phyloP scores from a whole-genome alignment of 2,888 invertebrate genomes.

The Salpingus planirostris region DNA sequence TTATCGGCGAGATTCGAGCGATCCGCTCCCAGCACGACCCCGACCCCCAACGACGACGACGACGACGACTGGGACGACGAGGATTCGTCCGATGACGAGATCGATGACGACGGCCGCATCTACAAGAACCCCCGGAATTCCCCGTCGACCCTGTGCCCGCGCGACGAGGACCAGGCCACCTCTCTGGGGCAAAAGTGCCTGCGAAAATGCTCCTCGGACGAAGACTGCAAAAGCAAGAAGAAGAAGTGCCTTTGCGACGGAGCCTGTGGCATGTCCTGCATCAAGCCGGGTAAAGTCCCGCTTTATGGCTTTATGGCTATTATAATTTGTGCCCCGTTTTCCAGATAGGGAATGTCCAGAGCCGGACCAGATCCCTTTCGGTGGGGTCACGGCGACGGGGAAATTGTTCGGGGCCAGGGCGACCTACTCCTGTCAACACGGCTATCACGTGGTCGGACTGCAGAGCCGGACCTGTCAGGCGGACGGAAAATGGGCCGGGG shows the following conservation, averaged over 20 bases:
- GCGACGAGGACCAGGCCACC: slow-evolving; percentile 79
- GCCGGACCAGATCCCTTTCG: slow-evolving; percentile 65
- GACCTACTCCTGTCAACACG: slow-evolving; percentile 78
- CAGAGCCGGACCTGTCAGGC: slow-evolving; percentile 84
- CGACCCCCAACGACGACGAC: slow-evolving; percentile 49
- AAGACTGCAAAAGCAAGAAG: slow-evolving; percentile 93
- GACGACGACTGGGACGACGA: slow-evolving; percentile 40
- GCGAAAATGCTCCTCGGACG: slow-evolving; percentile 86
- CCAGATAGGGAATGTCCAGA: slow-evolving; percentile 83
- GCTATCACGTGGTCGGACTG: slow-evolving; percentile 80
- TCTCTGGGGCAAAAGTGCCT: slow-evolving; percentile 76
- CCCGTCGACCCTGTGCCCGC: slow-evolving; percentile 74
- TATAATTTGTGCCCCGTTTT: too few species aligned
- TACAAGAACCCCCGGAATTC: slow-evolving; percentile 86
- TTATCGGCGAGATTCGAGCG: slow-evolving; percentile 8
- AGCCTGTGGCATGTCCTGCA: slow-evolving; percentile 93
- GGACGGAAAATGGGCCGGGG: slow-evolving; percentile 84
- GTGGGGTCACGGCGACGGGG: slow-evolving; percentile 67
- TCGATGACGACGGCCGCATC: slow-evolving; percentile 70
- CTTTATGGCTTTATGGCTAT: background rate
- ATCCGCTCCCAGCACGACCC: slow-evolving; percentile 34
- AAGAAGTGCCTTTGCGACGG: slow-evolving; percentile 97
- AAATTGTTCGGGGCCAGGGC: slow-evolving; percentile 76
- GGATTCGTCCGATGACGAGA: slow-evolving; percentile 51
- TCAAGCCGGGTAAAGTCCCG: slow-evolving; percentile 72